Conservation (phyloP, 2,797 vertebrate species). For the Microchirus variegatus region DNA sequence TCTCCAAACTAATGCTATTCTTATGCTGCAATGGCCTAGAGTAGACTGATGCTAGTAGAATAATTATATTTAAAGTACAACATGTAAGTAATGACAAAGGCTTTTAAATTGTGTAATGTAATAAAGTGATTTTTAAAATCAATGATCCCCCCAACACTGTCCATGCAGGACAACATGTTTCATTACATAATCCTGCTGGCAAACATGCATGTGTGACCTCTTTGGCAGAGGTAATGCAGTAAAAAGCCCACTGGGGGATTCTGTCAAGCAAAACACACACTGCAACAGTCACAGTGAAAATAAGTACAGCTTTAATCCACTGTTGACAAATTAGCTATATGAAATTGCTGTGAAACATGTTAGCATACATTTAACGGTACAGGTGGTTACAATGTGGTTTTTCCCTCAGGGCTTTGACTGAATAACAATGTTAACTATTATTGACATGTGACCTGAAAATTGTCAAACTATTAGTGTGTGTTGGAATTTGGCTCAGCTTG, state of each 20-base stretch:
- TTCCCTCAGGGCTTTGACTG: conserved; percentile 16
- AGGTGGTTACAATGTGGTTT: conserved; percentile 11
- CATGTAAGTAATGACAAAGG: too few relatives aligned
- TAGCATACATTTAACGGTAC: conserved; percentile 28
- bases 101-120: too few relatives aligned
- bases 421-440: conserved; percentile 8
- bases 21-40: too few relatives aligned
- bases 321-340: conserved; percentile 30
- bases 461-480: conserved; percentile 9
- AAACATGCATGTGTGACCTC: too few relatives aligned
- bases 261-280: conserved; percentile 19
- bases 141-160: too few relatives aligned
- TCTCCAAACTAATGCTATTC: too few relatives aligned
- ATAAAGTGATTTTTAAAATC: too few relatives aligned
- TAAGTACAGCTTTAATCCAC: conserved; percentile 31
- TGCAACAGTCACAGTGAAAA: conserved; percentile 20
- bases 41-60: too few relatives aligned
- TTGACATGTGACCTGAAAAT: conserved; percentile 8
- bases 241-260: conserved; percentile 4
- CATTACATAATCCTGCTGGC: too few relatives aligned
- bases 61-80: too few relatives aligned
- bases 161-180: too few relatives aligned
- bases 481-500: conserved; percentile 2
- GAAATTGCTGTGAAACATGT: conserved; percentile 36
- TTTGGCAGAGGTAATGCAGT: too few relatives aligned